Evolutionary conservation across 1,140 invertebrate species (phyloP).

Genomic region (Proctacanthus coquilletti): DNA sequence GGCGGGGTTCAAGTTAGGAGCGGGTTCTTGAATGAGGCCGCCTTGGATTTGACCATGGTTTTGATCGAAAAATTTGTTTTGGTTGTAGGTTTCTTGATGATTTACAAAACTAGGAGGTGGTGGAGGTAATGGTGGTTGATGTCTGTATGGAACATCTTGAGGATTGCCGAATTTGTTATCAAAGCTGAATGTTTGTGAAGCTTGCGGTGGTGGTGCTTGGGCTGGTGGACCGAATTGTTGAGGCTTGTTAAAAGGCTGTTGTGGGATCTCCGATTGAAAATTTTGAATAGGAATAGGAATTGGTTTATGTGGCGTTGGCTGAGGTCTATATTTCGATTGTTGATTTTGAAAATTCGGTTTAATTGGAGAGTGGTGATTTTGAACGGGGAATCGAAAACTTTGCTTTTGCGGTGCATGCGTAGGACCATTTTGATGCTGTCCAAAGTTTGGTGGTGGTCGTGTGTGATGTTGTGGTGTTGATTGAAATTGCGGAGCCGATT

Average conservation of each 20-base stretch:
- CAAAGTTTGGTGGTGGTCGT: conserved; percentile 8
- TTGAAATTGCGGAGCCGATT: conserved; percentile 14
- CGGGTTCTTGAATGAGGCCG: conserved; percentile 1
- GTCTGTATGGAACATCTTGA: no score
- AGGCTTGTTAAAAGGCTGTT: conserved; percentile 12
- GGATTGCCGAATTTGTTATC: no score
- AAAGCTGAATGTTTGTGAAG: conserved; percentile 8
- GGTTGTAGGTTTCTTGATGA: no score
- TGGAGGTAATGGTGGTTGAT: no score
- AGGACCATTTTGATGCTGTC: conserved; percentile 9
- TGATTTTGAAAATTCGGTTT: conserved; percentile 2
- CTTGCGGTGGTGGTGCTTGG: conserved; percentile 22
- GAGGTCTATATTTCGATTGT: conserved; percentile 2
- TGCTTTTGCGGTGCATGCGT: conserved; percentile 11
- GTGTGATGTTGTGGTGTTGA: conserved; percentile 33
- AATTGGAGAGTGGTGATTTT: not conserved
- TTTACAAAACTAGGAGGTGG: no score
- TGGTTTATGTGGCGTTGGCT: conserved; percentile 7
- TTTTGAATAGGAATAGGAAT: conserved; percentile 17
- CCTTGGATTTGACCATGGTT: no score
- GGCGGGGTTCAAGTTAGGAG: not conserved
- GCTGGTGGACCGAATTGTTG: conserved; percentile 6
- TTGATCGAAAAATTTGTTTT: conserved; percentile 12
- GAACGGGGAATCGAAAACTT: not conserved
- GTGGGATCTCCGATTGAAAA: conserved; percentile 18